phyloP scores from a whole-genome alignment of 2,113 vertebrate species.

The Mystacornis crossleyi region DNA sequence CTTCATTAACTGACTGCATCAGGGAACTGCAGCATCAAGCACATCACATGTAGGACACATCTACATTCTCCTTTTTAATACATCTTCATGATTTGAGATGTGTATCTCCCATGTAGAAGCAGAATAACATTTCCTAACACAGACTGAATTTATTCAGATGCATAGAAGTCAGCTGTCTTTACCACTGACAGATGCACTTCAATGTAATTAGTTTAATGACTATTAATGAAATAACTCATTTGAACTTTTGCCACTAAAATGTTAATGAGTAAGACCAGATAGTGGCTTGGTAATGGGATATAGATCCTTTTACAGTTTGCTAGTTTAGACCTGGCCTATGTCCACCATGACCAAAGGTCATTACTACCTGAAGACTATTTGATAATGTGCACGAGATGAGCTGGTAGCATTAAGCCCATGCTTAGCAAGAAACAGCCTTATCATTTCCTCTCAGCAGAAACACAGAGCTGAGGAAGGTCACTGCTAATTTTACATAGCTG shows the following conservation, averaged over 20 bases:
- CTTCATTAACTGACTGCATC: constrained; percentile 1
- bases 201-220: constrained; percentile 65
- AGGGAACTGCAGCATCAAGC: not conserved
- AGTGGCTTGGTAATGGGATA: constrained; percentile 43
- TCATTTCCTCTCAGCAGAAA: not conserved
- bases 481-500: not conserved
- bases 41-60: not conserved
- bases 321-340: constrained; percentile 36
- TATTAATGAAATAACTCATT: constrained; percentile 71
- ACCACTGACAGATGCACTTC: constrained; percentile 23
- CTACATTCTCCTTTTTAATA: not conserved
- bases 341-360: constrained; percentile 29
- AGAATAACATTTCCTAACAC: not conserved
- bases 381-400: not conserved
- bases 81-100: constrained; percentile 24
- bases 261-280: constrained; percentile 58
- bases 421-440: not conserved
- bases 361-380: not conserved
- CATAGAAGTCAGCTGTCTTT: constrained; percentile 31
- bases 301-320: constrained; percentile 49
- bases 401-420: not conserved
- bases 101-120: constrained; percentile 18
- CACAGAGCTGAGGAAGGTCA: not conserved
- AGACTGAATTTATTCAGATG: constrained; percentile 44
- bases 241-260: constrained; percentile 69